Conservation (phyloP, 64 coral and sea anemone genomes). For the Pachyseris speciosa region DNA sequence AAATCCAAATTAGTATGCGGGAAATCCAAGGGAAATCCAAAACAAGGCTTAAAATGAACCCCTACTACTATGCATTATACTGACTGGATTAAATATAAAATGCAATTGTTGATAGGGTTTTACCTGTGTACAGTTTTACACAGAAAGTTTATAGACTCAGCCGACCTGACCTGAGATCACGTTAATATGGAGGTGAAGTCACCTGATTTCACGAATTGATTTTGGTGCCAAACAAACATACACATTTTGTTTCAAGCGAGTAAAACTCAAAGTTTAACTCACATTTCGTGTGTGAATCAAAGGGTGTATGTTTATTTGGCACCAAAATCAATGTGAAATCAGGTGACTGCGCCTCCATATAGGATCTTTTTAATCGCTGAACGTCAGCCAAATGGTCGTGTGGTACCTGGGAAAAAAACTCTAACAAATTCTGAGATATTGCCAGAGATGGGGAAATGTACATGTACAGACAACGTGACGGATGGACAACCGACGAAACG, state of each 20-base stretch:
- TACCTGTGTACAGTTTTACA: conserved; percentile 19
- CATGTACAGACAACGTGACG: conserved; percentile 24
- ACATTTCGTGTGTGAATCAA: conserved; percentile 14
- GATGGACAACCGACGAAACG: conserved; percentile 20
- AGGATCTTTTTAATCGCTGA: conserved; percentile 16
- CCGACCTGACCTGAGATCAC: conserved; percentile 12
- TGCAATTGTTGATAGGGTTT: conserved; percentile 12
- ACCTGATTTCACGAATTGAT: conserved; percentile 9
- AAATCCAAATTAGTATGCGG: no score
- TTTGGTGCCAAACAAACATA: conserved; percentile 21
- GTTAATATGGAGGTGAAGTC: conserved; percentile 25
- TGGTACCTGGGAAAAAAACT: conserved; percentile 1
- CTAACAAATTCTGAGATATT: conserved; percentile 20
- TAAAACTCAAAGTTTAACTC: conserved; percentile 24
- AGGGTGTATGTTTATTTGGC: conserved; percentile 7
- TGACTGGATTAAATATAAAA: conserved; percentile 27
- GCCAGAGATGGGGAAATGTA: conserved; percentile 21
- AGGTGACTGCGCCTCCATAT: conserved; percentile 18
- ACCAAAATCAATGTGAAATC: conserved; percentile 26
- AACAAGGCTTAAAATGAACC: no score
- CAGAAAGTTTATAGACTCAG: conserved; percentile 20
- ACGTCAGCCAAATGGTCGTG: conserved; percentile 23
- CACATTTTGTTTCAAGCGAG: conserved; percentile 14
- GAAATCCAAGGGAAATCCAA: no score
- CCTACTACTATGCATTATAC: not conserved